phyloP scores from a whole-genome alignment of 2,113 vertebrate species.

The Oncorhynchus mykiss region DNA sequence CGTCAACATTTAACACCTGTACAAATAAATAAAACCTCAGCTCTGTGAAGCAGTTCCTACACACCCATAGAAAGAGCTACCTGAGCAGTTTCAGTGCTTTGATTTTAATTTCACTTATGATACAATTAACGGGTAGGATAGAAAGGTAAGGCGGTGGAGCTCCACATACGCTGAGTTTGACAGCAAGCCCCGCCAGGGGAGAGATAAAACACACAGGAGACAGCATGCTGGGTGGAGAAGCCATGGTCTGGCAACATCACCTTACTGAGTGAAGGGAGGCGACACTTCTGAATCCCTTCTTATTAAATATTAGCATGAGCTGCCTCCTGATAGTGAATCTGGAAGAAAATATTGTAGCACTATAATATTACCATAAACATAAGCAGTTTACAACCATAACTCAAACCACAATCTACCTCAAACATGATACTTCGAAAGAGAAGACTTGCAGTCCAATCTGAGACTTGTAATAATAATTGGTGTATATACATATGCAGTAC shows the following conservation, averaged over 20 bases:
- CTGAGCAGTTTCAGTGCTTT: conserved; percentile 35
- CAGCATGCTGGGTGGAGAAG: not conserved
- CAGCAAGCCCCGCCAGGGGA: conserved; percentile 25
- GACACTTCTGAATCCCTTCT: not conserved
- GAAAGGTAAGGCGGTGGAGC: conserved; percentile 25
- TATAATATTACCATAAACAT: no score
- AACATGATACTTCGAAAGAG: no score
- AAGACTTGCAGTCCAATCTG: no score
- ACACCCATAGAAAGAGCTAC: conserved; percentile 35
- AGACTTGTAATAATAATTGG: no score
- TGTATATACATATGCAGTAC: no score
- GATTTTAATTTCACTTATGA: conserved; percentile 46
- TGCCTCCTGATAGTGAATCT: no score
- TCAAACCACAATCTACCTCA: no score
- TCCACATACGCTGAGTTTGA: conserved; percentile 16
- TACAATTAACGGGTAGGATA: conserved; percentile 36
- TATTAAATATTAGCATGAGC: no score
- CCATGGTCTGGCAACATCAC: not conserved
- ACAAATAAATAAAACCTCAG: conserved; percentile 48
- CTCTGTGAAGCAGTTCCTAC: conserved; percentile 34
- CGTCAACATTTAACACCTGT: conserved; percentile 36
- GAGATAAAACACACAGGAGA: conserved; percentile 1
- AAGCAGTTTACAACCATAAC: no score
- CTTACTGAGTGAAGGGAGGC: not conserved
- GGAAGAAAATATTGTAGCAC: no score